phyloP scores from a whole-genome alignment of 1,140 invertebrate species.

The Phocides pigmalion region DNA sequence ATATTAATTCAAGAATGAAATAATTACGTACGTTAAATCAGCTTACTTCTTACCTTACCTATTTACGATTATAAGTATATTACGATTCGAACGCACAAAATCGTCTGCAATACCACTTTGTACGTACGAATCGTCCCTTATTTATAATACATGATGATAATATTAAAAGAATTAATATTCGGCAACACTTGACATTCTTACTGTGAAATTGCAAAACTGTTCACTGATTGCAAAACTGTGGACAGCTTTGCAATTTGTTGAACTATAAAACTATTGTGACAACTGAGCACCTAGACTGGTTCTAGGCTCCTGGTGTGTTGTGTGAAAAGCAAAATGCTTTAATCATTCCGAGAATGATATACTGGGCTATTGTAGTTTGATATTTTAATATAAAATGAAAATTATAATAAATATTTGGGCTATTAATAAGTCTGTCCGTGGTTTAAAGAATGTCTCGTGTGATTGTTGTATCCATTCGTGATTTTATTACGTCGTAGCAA shows the following conservation, averaged over 20 bases:
- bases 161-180: slow-evolving; percentile 81
- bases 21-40: slow-evolving; percentile 81
- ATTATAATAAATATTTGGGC: slow-evolving; percentile 70
- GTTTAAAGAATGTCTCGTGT: slow-evolving; percentile 76
- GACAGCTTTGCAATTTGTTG: slow-evolving; percentile 52
- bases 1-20: slow-evolving; percentile 82
- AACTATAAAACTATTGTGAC: slow-evolving; percentile 76
- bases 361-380: slow-evolving; percentile 76
- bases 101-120: slow-evolving; percentile 8
- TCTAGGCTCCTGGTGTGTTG: slow-evolving; percentile 33
- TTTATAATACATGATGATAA: slow-evolving; percentile 79
- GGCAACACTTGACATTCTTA: slow-evolving; percentile 82
- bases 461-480: slow-evolving; percentile 45
- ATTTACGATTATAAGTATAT: slow-evolving; percentile 75
- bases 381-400: slow-evolving; percentile 61
- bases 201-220: slow-evolving; percentile 19
- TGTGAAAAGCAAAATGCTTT: slow-evolving; percentile 50
- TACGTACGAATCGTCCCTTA: slow-evolving; percentile 62
- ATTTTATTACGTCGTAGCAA: slow-evolving; percentile 44
- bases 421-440: slow-evolving; percentile 60
- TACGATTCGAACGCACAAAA: slow-evolving; percentile 38
- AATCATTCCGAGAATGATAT: slow-evolving; percentile 60
- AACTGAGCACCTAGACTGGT: slow-evolving; percentile 53
- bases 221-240: slow-evolving; percentile 46
- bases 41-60: slow-evolving; percentile 79